A percentile compares a stretch with the other conserved stretches of the same genome.
These are phyloP conservation scores for Sinocyclocheilus grahami DNA, from an alignment of 2,113 vertebrate genomes.

Conservation along the genomic window DNA sequence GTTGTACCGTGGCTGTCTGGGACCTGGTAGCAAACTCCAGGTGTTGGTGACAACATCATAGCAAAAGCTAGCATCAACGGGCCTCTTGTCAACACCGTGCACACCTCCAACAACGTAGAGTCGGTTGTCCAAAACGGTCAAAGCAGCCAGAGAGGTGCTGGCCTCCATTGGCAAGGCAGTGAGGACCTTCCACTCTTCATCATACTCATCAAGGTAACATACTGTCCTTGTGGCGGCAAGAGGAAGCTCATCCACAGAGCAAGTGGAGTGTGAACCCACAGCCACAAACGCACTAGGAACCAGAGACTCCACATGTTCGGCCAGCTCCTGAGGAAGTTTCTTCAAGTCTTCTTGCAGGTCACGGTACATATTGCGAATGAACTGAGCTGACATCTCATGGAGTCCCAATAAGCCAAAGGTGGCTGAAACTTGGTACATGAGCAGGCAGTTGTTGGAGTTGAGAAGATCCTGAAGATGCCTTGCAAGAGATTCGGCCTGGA, in stretches of 20 bases:
- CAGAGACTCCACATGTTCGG: constrained; percentile 80
- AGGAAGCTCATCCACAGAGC: constrained; percentile 79
- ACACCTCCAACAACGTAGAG: constrained; percentile 91
- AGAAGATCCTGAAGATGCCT: constrained; percentile 81
- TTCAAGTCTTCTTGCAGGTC: constrained; percentile 77
- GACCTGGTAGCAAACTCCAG: constrained; percentile 84
- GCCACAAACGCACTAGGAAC: constrained; percentile 84
- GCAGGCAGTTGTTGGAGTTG: constrained; percentile 87
- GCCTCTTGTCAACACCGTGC: constrained; percentile 82
- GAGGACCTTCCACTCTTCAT: constrained; percentile 83
- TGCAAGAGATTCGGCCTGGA: constrained; percentile 82
- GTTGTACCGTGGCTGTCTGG: constrained; percentile 88
- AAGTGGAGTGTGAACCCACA: constrained; percentile 84
- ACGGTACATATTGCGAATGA: constrained; percentile 81
- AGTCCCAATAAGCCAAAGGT: constrained; percentile 84
- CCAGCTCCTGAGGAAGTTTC: constrained; percentile 75
- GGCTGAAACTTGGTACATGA: constrained; percentile 86
- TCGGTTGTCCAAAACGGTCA: constrained; percentile 85
- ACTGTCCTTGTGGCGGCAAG: constrained; percentile 79
- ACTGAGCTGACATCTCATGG: constrained; percentile 77
- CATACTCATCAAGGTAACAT: constrained; percentile 87
- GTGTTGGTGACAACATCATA: constrained; percentile 75
- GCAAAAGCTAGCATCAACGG: constrained; percentile 87
- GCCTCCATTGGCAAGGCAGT: constrained; percentile 81
- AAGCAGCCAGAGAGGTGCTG: constrained; percentile 90